Base-by-base conservation (phyloP, 2,888 invertebrate genomes). In the Tenthredo scrophulariae region DNA sequence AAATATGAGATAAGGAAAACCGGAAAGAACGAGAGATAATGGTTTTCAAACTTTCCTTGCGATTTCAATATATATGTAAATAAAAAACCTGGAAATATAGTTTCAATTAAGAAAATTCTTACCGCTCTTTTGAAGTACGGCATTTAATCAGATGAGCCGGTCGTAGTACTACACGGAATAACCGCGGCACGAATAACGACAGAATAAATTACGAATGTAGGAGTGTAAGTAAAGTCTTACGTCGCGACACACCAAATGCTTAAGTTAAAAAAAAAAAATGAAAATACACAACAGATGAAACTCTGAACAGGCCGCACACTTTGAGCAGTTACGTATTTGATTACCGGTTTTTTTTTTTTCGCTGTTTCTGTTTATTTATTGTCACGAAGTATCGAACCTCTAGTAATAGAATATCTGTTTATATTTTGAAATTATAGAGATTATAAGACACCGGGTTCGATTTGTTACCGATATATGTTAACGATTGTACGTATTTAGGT, bases 61-160 rank as follows among this genome's bases (percentile, higher is more conserved):
- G n/a, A n/a, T 54, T 54, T 7, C 7, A n/a, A n/a, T n/a, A 54
- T 7, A 54, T n/a, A 54, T 18, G n/a, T n/a, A n/a, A n/a, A n/a
- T n/a, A n/a, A 4, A 6, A 50, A 18, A 50, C n/a, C 6, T n/a
- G n/a, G 7, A 7, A n/a, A 54, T n/a, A 54, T 67, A 67, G 22
- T 74, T 43, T 4, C 10, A 22, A 40, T 13, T 22, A n/a, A 22
- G 0, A 22, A 58, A 65, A 72, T 86, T 85, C 90, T 89, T 85
- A 90, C 89, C 86, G 88, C 77, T 86, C 88, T 86, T 86, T 87
- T 87, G 77, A 90, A 83, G 77, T 88, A 90, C 67, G 89, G 89
- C 90, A 90, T 90, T 80, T 50, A 26, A n/a, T 77, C 7, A n/a
- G 54, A 29, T 54, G 50, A 33, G 67, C 67, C 67, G 33, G 67